Conservation (phyloP, 2,797 vertebrate species). For the Cyclopterus lumpus region DNA sequence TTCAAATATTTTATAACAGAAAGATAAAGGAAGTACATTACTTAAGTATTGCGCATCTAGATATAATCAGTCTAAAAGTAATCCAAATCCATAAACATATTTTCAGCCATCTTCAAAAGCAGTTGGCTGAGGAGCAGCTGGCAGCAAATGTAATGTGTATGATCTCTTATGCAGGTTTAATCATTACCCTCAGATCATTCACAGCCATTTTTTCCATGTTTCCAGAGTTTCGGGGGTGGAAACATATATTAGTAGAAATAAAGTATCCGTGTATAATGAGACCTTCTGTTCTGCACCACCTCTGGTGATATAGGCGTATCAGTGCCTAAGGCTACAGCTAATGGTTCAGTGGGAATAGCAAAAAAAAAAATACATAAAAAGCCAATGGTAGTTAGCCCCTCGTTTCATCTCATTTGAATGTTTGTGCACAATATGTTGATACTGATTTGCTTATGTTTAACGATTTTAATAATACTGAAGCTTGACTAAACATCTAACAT, state of each 20-base stretch:
- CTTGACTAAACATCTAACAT: background rate
- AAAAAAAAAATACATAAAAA: background rate
- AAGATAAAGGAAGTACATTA: background rate
- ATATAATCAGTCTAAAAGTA: constrained; percentile 8
- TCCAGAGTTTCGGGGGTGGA: constrained; percentile 23
- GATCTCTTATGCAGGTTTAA: constrained; percentile 28
- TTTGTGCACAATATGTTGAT: background rate
- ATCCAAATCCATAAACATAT: background rate
- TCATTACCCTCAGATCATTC: constrained; percentile 27
- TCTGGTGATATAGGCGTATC: constrained; percentile 32
- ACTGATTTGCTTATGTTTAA: background rate
- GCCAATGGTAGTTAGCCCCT: background rate
- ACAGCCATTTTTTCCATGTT: constrained; percentile 26
- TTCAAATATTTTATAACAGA: background rate
- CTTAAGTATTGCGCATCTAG: background rate
- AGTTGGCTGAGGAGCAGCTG: constrained; percentile 6
- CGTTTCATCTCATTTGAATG: background rate
- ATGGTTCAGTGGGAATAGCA: constrained; percentile 1
- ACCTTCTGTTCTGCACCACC: constrained; percentile 40
- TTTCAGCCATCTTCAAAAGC: constrained; percentile 16
- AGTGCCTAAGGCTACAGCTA: background rate
- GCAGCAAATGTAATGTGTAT: constrained; percentile 23
- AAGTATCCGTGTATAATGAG: constrained; percentile 36
- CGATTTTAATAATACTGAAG: background rate
- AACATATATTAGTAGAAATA: constrained; percentile 32